Evolutionary conservation across 2,888 invertebrate species (phyloP).

Genomic region (Drosophila nr. perissopoda): DNA sequence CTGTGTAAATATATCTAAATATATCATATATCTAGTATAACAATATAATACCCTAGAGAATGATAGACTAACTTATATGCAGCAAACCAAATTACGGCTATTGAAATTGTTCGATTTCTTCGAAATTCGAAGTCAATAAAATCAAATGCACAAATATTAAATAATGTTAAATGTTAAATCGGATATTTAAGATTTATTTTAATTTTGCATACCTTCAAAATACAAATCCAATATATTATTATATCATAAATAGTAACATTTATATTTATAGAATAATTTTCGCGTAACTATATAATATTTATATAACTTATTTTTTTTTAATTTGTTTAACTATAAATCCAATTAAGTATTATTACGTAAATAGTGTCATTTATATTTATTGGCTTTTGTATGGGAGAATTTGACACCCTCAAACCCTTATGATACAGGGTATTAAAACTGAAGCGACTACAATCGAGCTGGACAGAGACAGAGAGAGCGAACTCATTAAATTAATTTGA

Average conservation of each 20-base stretch:
- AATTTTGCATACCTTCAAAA: background rate
- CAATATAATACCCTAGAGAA: background rate
- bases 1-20: constrained; percentile 4
- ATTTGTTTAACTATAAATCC: background rate
- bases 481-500: constrained; percentile 76
- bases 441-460: constrained; percentile 34
- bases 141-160: too few relatives aligned
- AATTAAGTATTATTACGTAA: background rate
- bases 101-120: background rate
- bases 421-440: constrained; percentile 15
- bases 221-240: background rate
- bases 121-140: too few relatives aligned
- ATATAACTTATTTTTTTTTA: background rate
- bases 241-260: background rate
- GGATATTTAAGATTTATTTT: background rate
- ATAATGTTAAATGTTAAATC: background rate
- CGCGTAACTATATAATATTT: background rate
- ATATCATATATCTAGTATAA: too few relatives aligned
- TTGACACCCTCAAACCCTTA: background rate
- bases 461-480: constrained; percentile 9
- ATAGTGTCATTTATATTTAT: background rate
- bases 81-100: too few relatives aligned
- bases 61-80: background rate
- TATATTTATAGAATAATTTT: background rate
- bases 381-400: background rate